Evolutionary conservation across 2,113 vertebrate species (phyloP).

Genomic region (Chaetodon auriga): DNA sequence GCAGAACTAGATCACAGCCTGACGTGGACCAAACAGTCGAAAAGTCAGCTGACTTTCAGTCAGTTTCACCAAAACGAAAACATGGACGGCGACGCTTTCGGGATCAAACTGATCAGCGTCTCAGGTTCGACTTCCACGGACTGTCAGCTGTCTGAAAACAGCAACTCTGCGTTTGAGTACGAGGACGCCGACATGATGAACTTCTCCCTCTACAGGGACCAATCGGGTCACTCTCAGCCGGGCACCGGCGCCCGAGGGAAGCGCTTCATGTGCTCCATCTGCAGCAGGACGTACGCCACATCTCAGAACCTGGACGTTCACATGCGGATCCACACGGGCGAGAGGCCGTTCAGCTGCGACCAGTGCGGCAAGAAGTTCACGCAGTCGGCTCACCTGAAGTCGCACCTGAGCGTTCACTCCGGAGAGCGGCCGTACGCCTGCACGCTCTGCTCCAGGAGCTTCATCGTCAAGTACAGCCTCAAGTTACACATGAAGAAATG

Average conservation of each 20-base stretch:
- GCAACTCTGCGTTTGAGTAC: constrained; percentile 50
- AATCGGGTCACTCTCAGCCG: neutral
- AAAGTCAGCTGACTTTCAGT: neutral
- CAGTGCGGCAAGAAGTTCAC: constrained; percentile 84
- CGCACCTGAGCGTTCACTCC: constrained; percentile 80
- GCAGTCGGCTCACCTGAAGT: constrained; percentile 82
- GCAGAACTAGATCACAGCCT: constrained; percentile 47
- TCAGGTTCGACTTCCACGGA: constrained; percentile 40
- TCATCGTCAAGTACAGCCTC: constrained; percentile 81
- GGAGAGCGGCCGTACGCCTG: constrained; percentile 78
- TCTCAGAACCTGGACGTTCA: constrained; percentile 81
- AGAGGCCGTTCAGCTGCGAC: constrained; percentile 76
- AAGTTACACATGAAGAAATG: constrained; percentile 80
- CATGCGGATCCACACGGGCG: constrained; percentile 82
- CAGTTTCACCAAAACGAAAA: constrained; percentile 48
- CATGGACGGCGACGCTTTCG: constrained; percentile 47
- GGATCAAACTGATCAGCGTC: constrained; percentile 67
- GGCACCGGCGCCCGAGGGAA: neutral
- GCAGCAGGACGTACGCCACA: constrained; percentile 77
- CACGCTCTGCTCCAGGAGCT: constrained; percentile 75
- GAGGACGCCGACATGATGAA: constrained; percentile 38
- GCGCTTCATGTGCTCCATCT: constrained; percentile 69
- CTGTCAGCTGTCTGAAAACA: constrained; percentile 52
- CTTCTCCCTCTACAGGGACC: constrained; percentile 58
- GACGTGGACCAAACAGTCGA: constrained; percentile 60